phyloP scores from a whole-genome alignment of 1,140 invertebrate species.

The Eriocheir sinensis region DNA sequence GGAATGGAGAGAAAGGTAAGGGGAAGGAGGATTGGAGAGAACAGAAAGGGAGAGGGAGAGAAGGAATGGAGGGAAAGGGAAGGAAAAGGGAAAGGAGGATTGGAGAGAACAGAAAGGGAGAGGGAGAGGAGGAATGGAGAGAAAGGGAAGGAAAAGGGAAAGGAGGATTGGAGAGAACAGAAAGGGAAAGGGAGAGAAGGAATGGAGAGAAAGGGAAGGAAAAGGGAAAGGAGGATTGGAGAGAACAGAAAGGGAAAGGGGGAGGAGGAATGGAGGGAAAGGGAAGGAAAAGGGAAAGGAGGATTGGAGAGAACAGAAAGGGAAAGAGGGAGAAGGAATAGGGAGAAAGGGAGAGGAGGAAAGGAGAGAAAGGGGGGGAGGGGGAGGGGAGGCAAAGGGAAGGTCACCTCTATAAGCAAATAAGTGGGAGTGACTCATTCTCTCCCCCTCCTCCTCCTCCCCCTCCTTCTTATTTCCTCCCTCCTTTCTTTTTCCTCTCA shows the following conservation, averaged over 20 bases:
- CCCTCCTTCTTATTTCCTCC: not conserved
- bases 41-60: not conserved
- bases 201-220: constrained; percentile 11
- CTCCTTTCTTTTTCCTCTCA: not conserved
- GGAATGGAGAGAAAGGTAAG: not conserved
- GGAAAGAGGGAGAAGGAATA: not conserved
- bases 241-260: not conserved
- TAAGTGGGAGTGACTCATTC: constrained; percentile 15
- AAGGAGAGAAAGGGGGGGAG: no score
- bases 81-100: no score
- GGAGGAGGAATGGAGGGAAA: not conserved
- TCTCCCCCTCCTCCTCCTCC: not conserved
- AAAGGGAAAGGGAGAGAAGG: not conserved
- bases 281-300: no score
- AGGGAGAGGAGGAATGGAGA: constrained; percentile 29
- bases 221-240: not conserved
- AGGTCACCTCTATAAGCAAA: not conserved
- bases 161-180: not conserved
- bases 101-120: not conserved
- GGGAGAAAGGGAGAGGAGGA: no score
- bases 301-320: not conserved
- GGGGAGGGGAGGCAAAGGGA: not conserved
- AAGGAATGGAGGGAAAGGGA: no score
- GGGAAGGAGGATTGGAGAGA: not conserved
- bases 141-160: not conserved